Conservation (phyloP, 2,797 vertebrate genomes). For the Kryptopterus vitreolus region DNA sequence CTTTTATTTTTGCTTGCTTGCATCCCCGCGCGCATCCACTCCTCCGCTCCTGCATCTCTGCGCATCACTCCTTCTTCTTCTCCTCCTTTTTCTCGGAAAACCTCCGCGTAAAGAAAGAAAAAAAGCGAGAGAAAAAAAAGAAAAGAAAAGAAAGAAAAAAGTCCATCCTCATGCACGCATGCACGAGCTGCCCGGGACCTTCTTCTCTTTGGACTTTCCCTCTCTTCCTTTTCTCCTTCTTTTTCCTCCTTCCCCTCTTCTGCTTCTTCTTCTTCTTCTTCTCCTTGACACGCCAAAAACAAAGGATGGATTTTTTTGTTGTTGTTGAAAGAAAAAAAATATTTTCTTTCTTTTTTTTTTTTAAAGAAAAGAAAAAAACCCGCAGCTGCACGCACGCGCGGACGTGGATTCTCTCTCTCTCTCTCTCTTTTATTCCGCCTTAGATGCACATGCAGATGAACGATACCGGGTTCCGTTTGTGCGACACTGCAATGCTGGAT, state of each 20-base stretch:
- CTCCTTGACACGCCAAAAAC: neutral
- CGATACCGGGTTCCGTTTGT: too few relatives aligned
- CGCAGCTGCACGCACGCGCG: too few relatives aligned
- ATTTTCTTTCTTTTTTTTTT: too few relatives aligned
- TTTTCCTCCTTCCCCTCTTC: neutral
- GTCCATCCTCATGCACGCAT: neutral
- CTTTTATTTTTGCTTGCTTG: neutral
- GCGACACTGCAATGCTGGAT: neutral
- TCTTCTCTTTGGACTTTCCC: neutral
- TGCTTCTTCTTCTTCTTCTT: too few relatives aligned
- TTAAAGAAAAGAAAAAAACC: too few relatives aligned
- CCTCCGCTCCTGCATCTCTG: neutral
- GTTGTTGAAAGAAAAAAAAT: too few relatives aligned
- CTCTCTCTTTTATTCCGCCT: too few relatives aligned
- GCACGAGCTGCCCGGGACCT: slow-evolving; percentile 9
- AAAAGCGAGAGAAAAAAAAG: too few relatives aligned
- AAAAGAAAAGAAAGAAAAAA: neutral
- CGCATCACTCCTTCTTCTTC: too few relatives aligned
- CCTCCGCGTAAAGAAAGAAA: neutral
- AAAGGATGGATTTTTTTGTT: neutral
- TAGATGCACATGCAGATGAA: too few relatives aligned
- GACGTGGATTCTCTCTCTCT: too few relatives aligned
- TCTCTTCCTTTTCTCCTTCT: too few relatives aligned
- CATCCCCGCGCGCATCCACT: neutral
- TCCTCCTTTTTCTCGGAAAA: slow-evolving; percentile 7